Conservation (phyloP, 2,888 invertebrate species). For the Elmis aenea region DNA sequence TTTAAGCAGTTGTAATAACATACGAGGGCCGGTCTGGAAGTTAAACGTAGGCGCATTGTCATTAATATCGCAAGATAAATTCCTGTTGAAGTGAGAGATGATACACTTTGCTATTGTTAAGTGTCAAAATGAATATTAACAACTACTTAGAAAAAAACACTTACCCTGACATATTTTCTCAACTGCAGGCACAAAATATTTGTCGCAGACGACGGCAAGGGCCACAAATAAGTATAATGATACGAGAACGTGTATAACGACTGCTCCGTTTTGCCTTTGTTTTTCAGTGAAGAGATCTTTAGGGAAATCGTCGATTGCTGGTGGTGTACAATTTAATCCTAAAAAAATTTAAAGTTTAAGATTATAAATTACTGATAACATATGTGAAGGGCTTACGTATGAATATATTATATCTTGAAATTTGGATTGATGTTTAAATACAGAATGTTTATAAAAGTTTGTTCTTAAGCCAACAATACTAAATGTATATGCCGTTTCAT, state of each 20-base stretch:
- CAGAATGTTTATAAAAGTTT: too few relatives aligned
- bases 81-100: too few relatives aligned
- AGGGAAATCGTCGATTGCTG: constrained; percentile 87
- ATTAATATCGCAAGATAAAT: too few relatives aligned
- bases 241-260: constrained; percentile 73
- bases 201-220: constrained; percentile 86
- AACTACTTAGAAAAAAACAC: constrained; percentile 27
- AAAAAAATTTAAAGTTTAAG: constrained; percentile 23
- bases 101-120: too few relatives aligned
- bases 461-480: too few relatives aligned
- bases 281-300: constrained; percentile 71
- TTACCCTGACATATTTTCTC: constrained; percentile 86
- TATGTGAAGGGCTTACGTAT: too few relatives aligned
- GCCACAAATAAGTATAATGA: constrained; percentile 79
- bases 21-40: too few relatives aligned
- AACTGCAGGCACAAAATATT: constrained; percentile 90
- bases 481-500: too few relatives aligned
- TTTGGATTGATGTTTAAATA: too few relatives aligned
- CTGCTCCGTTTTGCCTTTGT: constrained; percentile 73
- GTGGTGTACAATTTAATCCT: constrained; percentile 69
- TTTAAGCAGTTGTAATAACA: too few relatives aligned
- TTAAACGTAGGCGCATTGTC: too few relatives aligned
- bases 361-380: background rate
- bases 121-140: background rate
- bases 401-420: too few relatives aligned